Percentiles rank a stretch among this genome's conserved stretches.
These are phyloP conservation scores for Eutolmus rufibarbis DNA, from an alignment of 2,888 invertebrate species.

Conservation along the genomic window DNA sequence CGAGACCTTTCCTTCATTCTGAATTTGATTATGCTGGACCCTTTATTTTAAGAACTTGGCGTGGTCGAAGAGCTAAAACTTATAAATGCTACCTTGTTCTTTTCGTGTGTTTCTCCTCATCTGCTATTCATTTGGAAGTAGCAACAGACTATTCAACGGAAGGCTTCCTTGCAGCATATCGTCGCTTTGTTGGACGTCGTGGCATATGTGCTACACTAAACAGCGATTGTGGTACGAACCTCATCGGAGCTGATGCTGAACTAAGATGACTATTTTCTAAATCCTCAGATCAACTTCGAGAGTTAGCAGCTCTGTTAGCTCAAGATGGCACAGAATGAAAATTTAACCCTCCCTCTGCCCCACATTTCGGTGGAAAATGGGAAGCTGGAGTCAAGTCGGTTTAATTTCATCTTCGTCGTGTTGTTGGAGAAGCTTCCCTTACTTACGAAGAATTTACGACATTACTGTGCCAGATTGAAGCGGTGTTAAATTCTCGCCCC, in stretches of 20 bases:
- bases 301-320: background rate
- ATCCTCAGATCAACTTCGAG: background rate
- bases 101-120: background rate
- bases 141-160: background rate
- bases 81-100: background rate
- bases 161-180: background rate
- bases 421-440: conserved; percentile 49
- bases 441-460: conserved; percentile 52
- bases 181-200: background rate
- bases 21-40: background rate
- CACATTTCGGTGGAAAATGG: conserved; percentile 54
- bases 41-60: background rate
- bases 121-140: background rate
- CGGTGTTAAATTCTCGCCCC: conserved; percentile 51
- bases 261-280: background rate
- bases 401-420: conserved; percentile 51
- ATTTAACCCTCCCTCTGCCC: conserved; percentile 52
- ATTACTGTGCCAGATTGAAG: conserved; percentile 50
- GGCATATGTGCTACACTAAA: too few species aligned
- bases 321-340: conserved; percentile 49
- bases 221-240: too few species aligned
- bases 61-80: background rate
- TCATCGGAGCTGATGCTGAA: too few species aligned
- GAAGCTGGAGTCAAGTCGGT: conserved; percentile 53
- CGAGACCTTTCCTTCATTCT: too few species aligned